These are phyloP conservation scores for Kryptopterus vitreolus DNA, from an alignment of 2,797 vertebrate genomes.

Conservation along the genomic window DNA sequence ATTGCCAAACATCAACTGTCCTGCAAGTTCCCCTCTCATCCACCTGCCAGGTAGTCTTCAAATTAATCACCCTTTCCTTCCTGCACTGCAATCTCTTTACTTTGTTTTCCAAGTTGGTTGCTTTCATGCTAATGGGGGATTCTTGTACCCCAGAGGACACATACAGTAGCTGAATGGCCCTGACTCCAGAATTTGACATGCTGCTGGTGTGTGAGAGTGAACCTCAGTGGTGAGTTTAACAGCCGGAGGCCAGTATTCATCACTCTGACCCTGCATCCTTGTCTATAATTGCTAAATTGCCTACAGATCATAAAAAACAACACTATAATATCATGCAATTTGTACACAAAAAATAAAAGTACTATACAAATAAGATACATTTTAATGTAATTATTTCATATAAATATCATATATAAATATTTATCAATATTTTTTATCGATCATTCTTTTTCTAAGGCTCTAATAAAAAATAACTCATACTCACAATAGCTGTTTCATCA, in stretches of 20 bases:
- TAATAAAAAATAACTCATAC: neutral
- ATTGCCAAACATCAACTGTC: constrained; percentile 76
- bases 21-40: constrained; percentile 72
- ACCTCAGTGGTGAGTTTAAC: constrained; percentile 71
- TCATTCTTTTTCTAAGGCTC: neutral
- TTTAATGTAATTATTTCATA: neutral
- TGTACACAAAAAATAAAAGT: neutral
- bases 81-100: constrained; percentile 13
- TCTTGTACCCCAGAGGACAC: constrained; percentile 59
- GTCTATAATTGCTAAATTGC: neutral
- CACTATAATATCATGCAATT: neutral
- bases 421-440: neutral
- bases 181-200: constrained; percentile 65
- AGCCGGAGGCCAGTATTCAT: constrained; percentile 77
- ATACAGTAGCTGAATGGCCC: neutral
- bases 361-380: neutral
- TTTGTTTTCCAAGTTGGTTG: constrained; percentile 59
- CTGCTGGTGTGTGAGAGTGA: constrained; percentile 71
- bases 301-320: neutral
- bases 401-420: neutral
- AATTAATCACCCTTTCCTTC: constrained; percentile 76
- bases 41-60: constrained; percentile 76
- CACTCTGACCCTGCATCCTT: constrained; percentile 52
- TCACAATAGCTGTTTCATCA: neutral
- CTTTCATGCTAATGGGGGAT: constrained; percentile 77